Evolutionary conservation across 2,113 vertebrate species (phyloP).

Genomic region (Petrocephalus zakoni): DNA sequence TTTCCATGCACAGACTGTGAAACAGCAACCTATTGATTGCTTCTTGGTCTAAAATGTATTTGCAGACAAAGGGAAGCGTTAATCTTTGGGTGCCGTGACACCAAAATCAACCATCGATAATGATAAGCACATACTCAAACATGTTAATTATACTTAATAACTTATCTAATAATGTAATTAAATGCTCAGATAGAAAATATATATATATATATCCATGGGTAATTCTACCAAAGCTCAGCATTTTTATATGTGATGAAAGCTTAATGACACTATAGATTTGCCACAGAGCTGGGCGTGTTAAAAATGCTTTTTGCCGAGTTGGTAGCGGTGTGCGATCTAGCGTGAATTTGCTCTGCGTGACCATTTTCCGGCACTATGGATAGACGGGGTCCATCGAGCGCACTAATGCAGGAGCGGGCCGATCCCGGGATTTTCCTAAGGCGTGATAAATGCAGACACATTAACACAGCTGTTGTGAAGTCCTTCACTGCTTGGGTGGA

Average conservation of each 20-base stretch:
- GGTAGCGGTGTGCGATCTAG: neutral
- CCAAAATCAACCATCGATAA: neutral
- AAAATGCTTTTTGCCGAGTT: neutral
- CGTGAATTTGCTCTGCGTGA: neutral
- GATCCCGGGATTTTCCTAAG: neutral
- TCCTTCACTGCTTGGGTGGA: neutral
- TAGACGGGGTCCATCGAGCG: neutral
- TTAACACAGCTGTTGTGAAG: neutral
- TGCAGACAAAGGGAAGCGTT: neutral
- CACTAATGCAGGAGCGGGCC: neutral
- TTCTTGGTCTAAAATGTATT: neutral
- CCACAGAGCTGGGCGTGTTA: neutral
- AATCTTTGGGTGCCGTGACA: neutral
- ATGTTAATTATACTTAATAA: constrained; percentile 9
- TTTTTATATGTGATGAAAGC: constrained; percentile 6
- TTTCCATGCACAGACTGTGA: constrained; percentile 11
- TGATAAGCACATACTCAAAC: neutral
- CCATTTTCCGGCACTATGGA: neutral
- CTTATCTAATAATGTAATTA: constrained; percentile 3
- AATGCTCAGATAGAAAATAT: neutral
- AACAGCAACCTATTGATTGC: neutral
- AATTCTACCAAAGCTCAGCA: neutral
- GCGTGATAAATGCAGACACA: neutral
- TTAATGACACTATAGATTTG: neutral
- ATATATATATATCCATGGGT: neutral